These are phyloP conservation scores for Limnephilus rhombicus DNA, from an alignment of 2,888 invertebrate genomes.

Conservation along the genomic window DNA sequence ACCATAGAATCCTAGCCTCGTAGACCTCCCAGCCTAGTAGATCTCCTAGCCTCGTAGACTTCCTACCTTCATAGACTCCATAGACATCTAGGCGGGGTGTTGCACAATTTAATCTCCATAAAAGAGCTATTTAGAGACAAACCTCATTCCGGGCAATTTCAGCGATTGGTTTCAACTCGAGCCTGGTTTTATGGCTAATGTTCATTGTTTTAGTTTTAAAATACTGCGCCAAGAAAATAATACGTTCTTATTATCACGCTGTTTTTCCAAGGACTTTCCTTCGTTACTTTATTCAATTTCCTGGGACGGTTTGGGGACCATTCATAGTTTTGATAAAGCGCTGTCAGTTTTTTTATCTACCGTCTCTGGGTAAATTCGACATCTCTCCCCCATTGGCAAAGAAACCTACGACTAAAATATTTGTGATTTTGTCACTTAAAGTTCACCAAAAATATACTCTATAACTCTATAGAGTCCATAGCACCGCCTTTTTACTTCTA, in stretches of 20 bases:
- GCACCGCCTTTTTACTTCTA: no score
- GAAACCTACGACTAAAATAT: background rate
- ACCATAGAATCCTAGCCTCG: constrained; percentile 28
- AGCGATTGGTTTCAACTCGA: constrained; percentile 30
- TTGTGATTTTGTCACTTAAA: background rate
- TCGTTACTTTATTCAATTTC: background rate
- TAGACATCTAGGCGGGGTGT: constrained; percentile 42
- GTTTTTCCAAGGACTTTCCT: background rate
- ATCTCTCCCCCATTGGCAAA: background rate
- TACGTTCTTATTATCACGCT: background rate
- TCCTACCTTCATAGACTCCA: background rate
- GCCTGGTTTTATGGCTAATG: background rate
- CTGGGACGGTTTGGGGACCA: background rate
- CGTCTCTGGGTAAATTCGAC: background rate
- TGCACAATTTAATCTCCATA: constrained; percentile 65
- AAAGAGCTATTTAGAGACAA: constrained; percentile 63
- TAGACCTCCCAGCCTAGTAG: background rate
- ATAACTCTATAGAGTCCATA: no score
- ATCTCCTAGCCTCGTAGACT: background rate
- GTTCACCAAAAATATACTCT: no score
- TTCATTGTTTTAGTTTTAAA: constrained; percentile 23
- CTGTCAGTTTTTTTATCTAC: background rate
- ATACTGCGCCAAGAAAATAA: constrained; percentile 3
- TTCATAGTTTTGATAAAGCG: background rate
- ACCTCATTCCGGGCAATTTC: constrained; percentile 52